Evolutionary conservation across 2,888 invertebrate species (phyloP).

Genomic region (Acronicta psi): DNA sequence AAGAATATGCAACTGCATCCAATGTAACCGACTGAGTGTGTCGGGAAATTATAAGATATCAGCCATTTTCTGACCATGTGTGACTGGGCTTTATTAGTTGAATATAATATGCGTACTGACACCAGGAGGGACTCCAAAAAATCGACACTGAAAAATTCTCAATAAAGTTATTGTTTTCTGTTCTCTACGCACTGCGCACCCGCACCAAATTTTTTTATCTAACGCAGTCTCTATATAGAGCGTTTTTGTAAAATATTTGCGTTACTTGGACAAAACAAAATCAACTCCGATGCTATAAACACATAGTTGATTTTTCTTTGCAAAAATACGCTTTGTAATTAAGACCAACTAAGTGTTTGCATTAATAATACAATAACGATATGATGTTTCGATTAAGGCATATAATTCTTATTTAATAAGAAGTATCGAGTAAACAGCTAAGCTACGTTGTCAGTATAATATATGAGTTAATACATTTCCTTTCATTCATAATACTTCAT

Average conservation of each 20-base stretch:
- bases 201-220: not conserved
- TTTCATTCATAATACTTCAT: constrained; percentile 58
- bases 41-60: no score
- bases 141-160: no score
- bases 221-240: not conserved
- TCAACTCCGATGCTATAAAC: not conserved
- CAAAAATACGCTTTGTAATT: not conserved
- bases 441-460: constrained; percentile 62
- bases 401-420: constrained; percentile 87
- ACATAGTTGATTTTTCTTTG: not conserved
- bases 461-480: constrained; percentile 47
- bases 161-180: no score
- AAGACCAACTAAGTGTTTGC: constrained; percentile 65
- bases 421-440: constrained; percentile 72
- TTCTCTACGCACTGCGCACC: constrained; percentile 28
- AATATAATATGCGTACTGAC: no score
- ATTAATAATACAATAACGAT: constrained; percentile 87
- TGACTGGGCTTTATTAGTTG: no score
- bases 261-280: not conserved
- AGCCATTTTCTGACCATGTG: no score
- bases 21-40: no score
- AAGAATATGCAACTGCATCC: no score
- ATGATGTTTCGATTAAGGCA: constrained; percentile 87
- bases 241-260: not conserved
- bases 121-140: not conserved